phyloP scores from a whole-genome alignment of 1,140 invertebrate species.

The Heliconius congener region DNA sequence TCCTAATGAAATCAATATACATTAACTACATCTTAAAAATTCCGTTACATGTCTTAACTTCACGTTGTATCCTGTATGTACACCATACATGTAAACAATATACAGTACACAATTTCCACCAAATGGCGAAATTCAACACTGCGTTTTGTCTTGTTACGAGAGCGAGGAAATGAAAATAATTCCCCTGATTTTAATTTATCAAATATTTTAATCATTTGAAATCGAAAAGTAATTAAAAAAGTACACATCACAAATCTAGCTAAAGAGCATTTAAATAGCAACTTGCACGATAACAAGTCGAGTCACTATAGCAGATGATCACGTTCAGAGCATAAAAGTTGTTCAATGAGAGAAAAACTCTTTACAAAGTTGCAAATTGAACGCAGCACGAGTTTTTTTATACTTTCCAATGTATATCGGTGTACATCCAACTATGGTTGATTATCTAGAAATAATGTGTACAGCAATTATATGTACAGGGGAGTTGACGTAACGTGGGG shows the following conservation, averaged over 20 bases:
- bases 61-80: too few relatives aligned
- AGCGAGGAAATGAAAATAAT: too few relatives aligned
- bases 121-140: too few relatives aligned
- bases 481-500: background rate
- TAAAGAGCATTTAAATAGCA: constrained; percentile 3
- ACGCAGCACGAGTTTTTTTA: constrained; percentile 5
- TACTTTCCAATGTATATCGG: constrained; percentile 1
- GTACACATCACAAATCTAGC: background rate
- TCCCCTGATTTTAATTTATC: background rate
- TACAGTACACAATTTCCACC: too few relatives aligned
- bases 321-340: constrained; percentile 14
- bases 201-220: background rate
- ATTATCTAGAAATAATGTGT: background rate
- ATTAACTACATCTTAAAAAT: too few relatives aligned
- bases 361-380: constrained; percentile 21
- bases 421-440: background rate
- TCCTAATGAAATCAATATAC: too few relatives aligned
- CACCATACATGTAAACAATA: too few relatives aligned
- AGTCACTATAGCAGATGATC: constrained; percentile 15
- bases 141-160: too few relatives aligned
- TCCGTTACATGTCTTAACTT: too few relatives aligned
- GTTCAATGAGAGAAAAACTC: constrained; percentile 17
- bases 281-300: background rate
- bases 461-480: background rate
- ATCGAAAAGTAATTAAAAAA: background rate